Evolutionary conservation across 2,797 vertebrate species (phyloP), one percentile per base, ranked within the genome.

Genomic region (Distichodus sexfasciatus): DNA sequence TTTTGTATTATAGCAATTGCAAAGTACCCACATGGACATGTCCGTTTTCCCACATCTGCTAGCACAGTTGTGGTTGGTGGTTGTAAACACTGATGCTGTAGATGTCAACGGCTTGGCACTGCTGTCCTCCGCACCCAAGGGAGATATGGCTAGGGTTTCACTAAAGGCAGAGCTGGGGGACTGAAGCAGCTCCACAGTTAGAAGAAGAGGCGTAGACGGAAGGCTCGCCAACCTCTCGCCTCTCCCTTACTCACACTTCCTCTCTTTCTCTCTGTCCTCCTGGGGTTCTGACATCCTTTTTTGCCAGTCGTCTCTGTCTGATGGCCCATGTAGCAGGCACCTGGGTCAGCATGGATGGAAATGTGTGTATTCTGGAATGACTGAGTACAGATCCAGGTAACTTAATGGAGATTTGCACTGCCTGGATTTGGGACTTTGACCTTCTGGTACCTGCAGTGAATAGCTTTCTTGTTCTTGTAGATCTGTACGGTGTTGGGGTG

Each of bases 61-160:
- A 11, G 38, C 40, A 26, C 53, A 60, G 54, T 28, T 23, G 44
- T 73, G 26, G 17, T 15, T 11, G 9, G 55, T 38, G 19, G 19
- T 57, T 69, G 64, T 59, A 15, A 72, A 62, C 21, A 38, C 23
- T 15, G 24, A 12, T 24, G 6, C 41, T 76, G 69, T 65, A 35
- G 38, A 36, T 69, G 75, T 76, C 75, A 65, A 71, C 33, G 44
- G 65, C 71, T 71, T 36, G 63, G 72, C 64, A 44, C 61, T 68
- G 50, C 57, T 68, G 66, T 65, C 63, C 59, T 36, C 41, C 55
- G 69, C 68, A 81, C 71, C 60, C 57, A 33, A 40, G 74, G 53
- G 63, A 69, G 72, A 48, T 43, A 59, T 46, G n/a, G 15, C 9
- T 81, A 33, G 58, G 57, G 74, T 80, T 80, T 78, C 74, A 74